Percentiles rank a stretch among this genome's conserved stretches.
These are phyloP conservation scores for Hipparchia semele DNA, from an alignment of 2,888 invertebrate species.

Conservation along the genomic window DNA sequence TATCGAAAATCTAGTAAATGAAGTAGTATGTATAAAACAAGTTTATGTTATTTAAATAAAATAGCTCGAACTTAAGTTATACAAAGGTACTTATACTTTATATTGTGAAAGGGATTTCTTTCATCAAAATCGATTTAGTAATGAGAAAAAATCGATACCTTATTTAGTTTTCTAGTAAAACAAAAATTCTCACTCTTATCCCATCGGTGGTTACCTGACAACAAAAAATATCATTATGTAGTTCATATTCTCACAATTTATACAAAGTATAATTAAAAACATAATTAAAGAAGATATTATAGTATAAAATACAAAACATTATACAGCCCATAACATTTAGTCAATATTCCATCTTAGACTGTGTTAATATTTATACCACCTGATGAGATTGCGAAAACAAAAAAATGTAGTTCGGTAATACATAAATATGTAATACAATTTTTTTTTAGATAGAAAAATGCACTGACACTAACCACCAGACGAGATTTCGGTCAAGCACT, in stretches of 20 bases:
- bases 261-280: not conserved
- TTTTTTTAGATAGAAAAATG: too few species aligned
- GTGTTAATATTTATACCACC: not conserved
- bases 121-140: slow-evolving; percentile 1
- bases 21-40: too few species aligned
- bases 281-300: not conserved
- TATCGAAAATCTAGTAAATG: too few species aligned
- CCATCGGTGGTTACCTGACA: slow-evolving; percentile 43
- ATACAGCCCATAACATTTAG: not conserved
- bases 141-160: slow-evolving; percentile 10
- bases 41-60: too few species aligned
- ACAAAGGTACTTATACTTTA: not conserved
- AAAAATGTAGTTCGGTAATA: not conserved
- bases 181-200: slow-evolving; percentile 42
- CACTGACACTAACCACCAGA: too few species aligned
- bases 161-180: slow-evolving; percentile 27
- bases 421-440: not conserved
- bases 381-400: slow-evolving; percentile 1
- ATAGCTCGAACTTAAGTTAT: too few species aligned
- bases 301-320: not conserved
- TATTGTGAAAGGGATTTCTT: too few species aligned
- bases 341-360: not conserved
- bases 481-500: not conserved
- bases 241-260: slow-evolving; percentile 23
- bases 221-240: slow-evolving; percentile 39